Percentiles rank a stretch among this genome's conserved stretches.
Evolutionary conservation across 2,113 vertebrate species (phyloP).

Genomic region (Dicaeum eximium): DNA sequence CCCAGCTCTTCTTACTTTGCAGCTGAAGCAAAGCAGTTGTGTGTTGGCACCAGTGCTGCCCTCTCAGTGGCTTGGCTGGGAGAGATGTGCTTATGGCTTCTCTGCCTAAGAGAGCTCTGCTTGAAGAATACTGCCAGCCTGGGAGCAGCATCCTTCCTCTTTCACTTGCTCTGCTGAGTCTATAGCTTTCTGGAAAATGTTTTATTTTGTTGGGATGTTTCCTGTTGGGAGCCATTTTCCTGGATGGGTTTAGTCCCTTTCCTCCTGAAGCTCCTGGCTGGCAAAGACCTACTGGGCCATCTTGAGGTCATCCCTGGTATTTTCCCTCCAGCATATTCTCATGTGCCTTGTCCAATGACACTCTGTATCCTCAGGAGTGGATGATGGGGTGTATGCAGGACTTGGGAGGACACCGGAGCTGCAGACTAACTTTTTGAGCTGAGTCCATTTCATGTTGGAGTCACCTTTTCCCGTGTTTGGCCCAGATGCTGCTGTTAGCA

Average conservation of each 20-base stretch:
- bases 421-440: not conserved
- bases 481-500: not conserved
- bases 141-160: not conserved
- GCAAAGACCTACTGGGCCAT: constrained; percentile 63
- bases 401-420: fast-evolving
- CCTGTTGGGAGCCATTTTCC: constrained; percentile 53
- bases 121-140: constrained; percentile 1
- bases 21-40: not conserved
- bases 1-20: not conserved
- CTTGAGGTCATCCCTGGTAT: constrained; percentile 62
- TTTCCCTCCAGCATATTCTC: constrained; percentile 37
- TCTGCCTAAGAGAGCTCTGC: not conserved
- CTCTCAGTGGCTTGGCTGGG: not conserved
- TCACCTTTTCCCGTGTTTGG: not conserved
- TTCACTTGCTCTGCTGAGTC: not conserved
- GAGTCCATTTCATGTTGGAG: not conserved
- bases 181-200: not conserved
- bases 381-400: not conserved
- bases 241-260: constrained; percentile 19
- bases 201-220: constrained; percentile 23
- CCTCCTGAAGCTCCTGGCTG: constrained; percentile 26
- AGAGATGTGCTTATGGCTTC: not conserved
- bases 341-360: not conserved
- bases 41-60: not conserved
- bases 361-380: not conserved